Evolutionary conservation across 2,797 vertebrate species (phyloP).

Genomic region (Kryptolebias ocellatus): DNA sequence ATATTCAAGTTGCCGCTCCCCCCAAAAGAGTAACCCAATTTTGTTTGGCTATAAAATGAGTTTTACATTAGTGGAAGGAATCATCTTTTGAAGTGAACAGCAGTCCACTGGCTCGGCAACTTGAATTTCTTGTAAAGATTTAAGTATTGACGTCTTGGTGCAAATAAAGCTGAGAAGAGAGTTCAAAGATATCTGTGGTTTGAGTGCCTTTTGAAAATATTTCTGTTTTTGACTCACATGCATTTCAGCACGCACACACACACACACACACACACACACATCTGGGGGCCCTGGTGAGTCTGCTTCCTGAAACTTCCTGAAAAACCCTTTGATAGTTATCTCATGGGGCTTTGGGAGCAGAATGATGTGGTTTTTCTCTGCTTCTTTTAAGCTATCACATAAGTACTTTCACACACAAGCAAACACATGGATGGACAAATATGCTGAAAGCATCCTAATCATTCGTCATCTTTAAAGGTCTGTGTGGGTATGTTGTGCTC

Average conservation of each 20-base stretch:
- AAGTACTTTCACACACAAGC: constrained; percentile 13
- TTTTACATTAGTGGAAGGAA: no score
- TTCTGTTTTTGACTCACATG: constrained; percentile 1
- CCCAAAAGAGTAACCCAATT: no score
- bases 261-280: constrained; percentile 40
- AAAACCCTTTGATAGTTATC: constrained; percentile 57
- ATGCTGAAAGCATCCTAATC: constrained; percentile 50
- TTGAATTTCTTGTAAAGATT: no score
- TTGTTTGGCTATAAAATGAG: no score
- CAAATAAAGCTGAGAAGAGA: constrained; percentile 33
- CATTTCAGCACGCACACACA: constrained; percentile 9
- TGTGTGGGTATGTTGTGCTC: constrained; percentile 7
- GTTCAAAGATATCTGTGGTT: constrained; percentile 29
- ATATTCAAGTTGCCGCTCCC: no score
- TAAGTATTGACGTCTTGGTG: background rate
- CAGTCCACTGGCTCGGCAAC: no score
- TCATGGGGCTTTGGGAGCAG: constrained; percentile 56
- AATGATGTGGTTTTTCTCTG: constrained; percentile 67
- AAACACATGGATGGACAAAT: constrained; percentile 42
- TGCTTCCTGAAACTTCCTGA: constrained; percentile 63
- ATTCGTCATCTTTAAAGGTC: constrained; percentile 26
- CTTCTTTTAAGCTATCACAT: constrained; percentile 30
- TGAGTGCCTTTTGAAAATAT: constrained; percentile 27
- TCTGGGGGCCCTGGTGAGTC: constrained; percentile 46
- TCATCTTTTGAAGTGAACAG: no score